phyloP scores from a whole-genome alignment of 2,113 vertebrate species.

The Anthoscopus minutus region DNA sequence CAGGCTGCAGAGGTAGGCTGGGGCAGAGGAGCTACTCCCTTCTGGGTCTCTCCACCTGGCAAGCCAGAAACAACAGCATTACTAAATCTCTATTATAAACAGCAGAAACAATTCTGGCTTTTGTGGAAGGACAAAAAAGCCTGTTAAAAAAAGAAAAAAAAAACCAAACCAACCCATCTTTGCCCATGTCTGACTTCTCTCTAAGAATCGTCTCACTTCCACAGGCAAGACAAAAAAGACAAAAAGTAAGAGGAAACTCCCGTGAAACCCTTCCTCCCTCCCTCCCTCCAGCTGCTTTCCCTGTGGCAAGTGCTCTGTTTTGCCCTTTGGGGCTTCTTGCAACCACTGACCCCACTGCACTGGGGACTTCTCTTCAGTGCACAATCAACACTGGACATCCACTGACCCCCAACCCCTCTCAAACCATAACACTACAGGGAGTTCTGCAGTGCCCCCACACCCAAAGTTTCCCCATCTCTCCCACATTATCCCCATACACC shows the following conservation, averaged over 20 bases:
- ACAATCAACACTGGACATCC: neutral
- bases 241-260: neutral
- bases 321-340: neutral
- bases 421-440: accelerated
- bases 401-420: accelerated
- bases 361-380: neutral
- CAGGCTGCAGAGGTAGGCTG: neutral
- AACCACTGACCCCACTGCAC: neutral
- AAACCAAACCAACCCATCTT: accelerated
- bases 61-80: neutral
- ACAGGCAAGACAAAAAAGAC: neutral
- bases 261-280: too few species aligned
- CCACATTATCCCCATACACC: neutral
- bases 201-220: neutral
- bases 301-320: neutral
- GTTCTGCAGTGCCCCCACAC: neutral
- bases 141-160: neutral
- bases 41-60: neutral
- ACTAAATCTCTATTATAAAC: neutral
- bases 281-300: neutral
- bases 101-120: neutral
- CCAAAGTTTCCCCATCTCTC: neutral
- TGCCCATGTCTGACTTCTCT: neutral
- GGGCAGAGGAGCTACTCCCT: neutral
- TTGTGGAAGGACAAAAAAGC: neutral